Conservation (phyloP, 2,113 vertebrate genomes). For the Ascaphus truei region DNA sequence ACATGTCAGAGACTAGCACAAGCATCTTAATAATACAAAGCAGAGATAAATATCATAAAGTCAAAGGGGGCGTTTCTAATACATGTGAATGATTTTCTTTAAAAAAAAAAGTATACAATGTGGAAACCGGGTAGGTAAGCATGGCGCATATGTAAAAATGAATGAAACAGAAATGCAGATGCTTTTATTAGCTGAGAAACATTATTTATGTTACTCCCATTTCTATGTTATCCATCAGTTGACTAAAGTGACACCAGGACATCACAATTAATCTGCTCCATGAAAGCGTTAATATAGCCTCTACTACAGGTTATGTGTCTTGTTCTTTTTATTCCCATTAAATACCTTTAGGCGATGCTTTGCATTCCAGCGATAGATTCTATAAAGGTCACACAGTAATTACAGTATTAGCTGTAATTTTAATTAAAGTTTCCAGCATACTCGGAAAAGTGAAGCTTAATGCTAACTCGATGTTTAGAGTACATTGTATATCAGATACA, state of each 20-base stretch:
- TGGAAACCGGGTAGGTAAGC: too few relatives aligned
- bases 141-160: neutral
- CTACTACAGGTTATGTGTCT: neutral
- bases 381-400: constrained; percentile 40
- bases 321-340: neutral
- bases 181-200: too few relatives aligned
- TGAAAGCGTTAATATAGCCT: neutral
- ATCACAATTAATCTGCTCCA: too few relatives aligned
- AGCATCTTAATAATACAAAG: too few relatives aligned
- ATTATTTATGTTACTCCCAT: neutral
- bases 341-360: neutral
- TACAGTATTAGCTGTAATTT: constrained; percentile 38
- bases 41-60: too few relatives aligned
- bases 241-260: too few relatives aligned
- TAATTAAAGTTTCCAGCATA: constrained; percentile 37
- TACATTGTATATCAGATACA: constrained; percentile 29
- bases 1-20: too few relatives aligned
- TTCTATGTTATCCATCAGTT: neutral
- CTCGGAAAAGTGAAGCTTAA: constrained; percentile 7
- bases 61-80: too few relatives aligned
- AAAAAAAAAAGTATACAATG: too few relatives aligned
- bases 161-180: neutral
- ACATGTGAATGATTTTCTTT: too few relatives aligned
- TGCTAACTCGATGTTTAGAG: constrained; percentile 14
- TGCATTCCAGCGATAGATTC: neutral